Conservation (phyloP, 2,888 invertebrate species). For the Eubasilissa splendida region DNA sequence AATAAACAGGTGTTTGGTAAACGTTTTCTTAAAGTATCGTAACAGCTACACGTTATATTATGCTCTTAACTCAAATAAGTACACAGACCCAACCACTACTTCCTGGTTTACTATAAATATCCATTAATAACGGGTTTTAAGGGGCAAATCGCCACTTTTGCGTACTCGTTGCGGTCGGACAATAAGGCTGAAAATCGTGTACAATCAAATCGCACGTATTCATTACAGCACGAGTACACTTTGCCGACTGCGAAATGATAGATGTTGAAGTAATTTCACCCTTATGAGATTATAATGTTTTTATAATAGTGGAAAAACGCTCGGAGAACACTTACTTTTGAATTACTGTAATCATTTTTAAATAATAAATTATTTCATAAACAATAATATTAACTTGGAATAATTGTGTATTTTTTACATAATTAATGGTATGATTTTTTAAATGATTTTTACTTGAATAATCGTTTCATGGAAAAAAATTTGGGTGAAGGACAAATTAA, state of each 20-base stretch:
- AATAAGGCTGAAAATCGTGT: slow-evolving; percentile 33
- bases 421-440: too few relatives aligned
- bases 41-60: not conserved
- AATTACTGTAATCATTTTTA: not conserved
- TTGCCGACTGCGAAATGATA: slow-evolving; percentile 27
- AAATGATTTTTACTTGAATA: too few relatives aligned
- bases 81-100: slow-evolving; percentile 1
- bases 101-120: slow-evolving; percentile 8
- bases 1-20: too few relatives aligned
- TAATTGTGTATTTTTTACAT: not conserved
- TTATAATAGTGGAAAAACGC: slow-evolving; percentile 44
- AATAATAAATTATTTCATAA: too few relatives aligned
- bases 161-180: slow-evolving; percentile 12
- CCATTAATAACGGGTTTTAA: slow-evolving; percentile 13
- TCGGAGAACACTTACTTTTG: slow-evolving; percentile 2
- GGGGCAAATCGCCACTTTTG: slow-evolving; percentile 7
- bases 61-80: slow-evolving; percentile 4
- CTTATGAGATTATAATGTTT: slow-evolving; percentile 49
- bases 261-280: slow-evolving; percentile 32
- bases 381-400: slow-evolving; percentile 1
- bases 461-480: too few relatives aligned
- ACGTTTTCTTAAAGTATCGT: too few relatives aligned
- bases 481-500: too few relatives aligned
- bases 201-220: slow-evolving; percentile 36
- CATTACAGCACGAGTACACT: slow-evolving; percentile 36